A percentile compares a stretch with the other conserved stretches of the same genome.
These are phyloP conservation scores for Martes martes DNA, from an alignment of 2,113 vertebrate genomes.

Conservation along the genomic window DNA sequence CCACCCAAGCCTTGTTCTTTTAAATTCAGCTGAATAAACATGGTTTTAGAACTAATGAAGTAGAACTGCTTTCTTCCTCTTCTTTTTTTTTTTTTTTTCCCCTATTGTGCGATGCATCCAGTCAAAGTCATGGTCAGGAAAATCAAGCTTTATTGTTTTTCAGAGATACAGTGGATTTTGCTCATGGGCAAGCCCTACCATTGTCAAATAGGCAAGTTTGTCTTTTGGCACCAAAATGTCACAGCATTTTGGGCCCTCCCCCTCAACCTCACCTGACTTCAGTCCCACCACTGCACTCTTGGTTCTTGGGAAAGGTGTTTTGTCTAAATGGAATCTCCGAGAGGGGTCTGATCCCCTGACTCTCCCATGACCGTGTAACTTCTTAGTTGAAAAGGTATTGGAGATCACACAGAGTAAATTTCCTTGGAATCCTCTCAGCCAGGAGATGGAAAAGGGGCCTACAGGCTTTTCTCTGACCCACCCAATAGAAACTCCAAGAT, in stretches of 20 bases:
- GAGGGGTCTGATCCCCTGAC: not conserved
- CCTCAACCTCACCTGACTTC: not conserved
- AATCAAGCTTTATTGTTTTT: not conserved
- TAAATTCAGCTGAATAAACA: not conserved
- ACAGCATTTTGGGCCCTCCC: not conserved
- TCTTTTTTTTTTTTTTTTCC: not conserved
- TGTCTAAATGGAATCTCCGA: not conserved
- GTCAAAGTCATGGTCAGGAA: not conserved
- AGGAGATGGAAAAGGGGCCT: not conserved
- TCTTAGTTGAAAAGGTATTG: not conserved
- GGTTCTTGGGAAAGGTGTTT: not conserved
- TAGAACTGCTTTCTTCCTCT: not conserved
- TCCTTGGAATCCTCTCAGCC: not conserved
- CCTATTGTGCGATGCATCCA: not conserved
- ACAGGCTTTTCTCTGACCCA: not conserved
- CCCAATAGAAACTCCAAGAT: not conserved
- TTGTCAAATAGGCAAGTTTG: not conserved
- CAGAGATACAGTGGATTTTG: not conserved
- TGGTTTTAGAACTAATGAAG: not conserved
- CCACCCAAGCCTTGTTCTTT: not conserved
- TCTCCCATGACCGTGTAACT: not conserved
- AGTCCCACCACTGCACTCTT: rapidly evolving
- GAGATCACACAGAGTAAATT: not conserved
- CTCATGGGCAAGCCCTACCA: rapidly evolving
- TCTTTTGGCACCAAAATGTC: not conserved